Conservation (phyloP, 30 jellyfish, hydroid and myxozoan genomes). For the Cassiopea xamachana region DNA sequence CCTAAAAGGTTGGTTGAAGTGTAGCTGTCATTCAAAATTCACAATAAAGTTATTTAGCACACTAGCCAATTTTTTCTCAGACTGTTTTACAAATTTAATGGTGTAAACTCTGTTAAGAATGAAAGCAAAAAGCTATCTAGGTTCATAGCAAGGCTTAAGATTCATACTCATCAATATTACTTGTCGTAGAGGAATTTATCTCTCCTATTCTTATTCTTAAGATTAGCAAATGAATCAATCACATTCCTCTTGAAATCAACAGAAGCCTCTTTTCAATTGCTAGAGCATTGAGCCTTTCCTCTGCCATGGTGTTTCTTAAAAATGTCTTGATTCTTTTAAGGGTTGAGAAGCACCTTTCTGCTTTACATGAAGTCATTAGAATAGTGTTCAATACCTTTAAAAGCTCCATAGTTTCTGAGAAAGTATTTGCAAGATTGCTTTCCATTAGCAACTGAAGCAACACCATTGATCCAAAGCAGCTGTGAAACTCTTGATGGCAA, state of each 20-base stretch:
- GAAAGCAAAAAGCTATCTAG: background rate
- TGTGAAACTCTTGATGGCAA: constrained; percentile 21
- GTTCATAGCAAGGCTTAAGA: background rate
- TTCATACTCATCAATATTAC: background rate
- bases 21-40: background rate
- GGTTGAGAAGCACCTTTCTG: constrained; percentile 47
- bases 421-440: constrained; percentile 29
- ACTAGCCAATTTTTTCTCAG: background rate
- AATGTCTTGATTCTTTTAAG: constrained; percentile 30
- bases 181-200: constrained; percentile 22
- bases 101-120: background rate
- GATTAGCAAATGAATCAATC: constrained; percentile 25
- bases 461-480: constrained; percentile 28
- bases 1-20: background rate
- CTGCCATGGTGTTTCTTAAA: constrained; percentile 49
- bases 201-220: constrained; percentile 51
- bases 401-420: constrained; percentile 16
- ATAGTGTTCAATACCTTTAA: constrained; percentile 16
- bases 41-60: background rate
- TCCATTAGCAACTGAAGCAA: constrained; percentile 31
- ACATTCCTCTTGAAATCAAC: constrained; percentile 34
- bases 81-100: background rate
- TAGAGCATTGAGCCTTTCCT: constrained; percentile 55
- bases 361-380: constrained; percentile 48
- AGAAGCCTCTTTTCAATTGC: constrained; percentile 51